Percentiles rank a stretch among this genome's conserved stretches.
phyloP scores from a whole-genome alignment of 2,888 invertebrate genomes.

The Leptarthrus brevirostris region DNA sequence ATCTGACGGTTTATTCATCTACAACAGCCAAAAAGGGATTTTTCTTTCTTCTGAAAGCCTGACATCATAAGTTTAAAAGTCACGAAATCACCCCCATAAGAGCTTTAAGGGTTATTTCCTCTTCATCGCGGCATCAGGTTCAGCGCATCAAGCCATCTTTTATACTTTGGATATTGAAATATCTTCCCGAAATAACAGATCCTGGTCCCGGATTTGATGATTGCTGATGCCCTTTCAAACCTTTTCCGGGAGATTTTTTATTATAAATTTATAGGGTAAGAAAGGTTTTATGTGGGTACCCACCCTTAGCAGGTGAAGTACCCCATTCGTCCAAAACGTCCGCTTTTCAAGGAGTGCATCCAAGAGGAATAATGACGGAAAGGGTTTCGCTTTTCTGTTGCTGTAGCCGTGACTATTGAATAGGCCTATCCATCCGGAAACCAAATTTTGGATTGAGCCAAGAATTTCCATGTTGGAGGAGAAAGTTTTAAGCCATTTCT shows the following conservation, averaged over 20 bases:
- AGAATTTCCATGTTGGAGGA: conserved; percentile 24
- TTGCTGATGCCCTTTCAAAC: conserved; percentile 33
- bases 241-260: conserved; percentile 29
- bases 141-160: neutral
- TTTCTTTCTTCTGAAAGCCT: neutral
- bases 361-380: conserved; percentile 40
- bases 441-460: conserved; percentile 1
- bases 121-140: neutral
- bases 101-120: neutral
- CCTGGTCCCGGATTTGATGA: conserved; percentile 18
- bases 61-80: conserved; percentile 33
- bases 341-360: conserved; percentile 24
- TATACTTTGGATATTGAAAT: conserved; percentile 28
- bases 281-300: conserved; percentile 34
- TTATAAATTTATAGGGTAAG: conserved; percentile 31
- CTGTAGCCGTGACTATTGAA: neutral
- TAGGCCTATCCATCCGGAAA: conserved; percentile 25
- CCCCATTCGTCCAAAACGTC: neutral
- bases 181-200: conserved; percentile 9
- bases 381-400: conserved; percentile 5
- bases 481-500: neutral
- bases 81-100: conserved; percentile 28
- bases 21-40: conserved; percentile 13
- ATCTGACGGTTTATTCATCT: conserved; percentile 14
- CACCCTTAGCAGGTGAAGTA: conserved; percentile 42